phyloP scores from a whole-genome alignment of 2,888 invertebrate genomes.

The Gnatocerus cornutus region DNA sequence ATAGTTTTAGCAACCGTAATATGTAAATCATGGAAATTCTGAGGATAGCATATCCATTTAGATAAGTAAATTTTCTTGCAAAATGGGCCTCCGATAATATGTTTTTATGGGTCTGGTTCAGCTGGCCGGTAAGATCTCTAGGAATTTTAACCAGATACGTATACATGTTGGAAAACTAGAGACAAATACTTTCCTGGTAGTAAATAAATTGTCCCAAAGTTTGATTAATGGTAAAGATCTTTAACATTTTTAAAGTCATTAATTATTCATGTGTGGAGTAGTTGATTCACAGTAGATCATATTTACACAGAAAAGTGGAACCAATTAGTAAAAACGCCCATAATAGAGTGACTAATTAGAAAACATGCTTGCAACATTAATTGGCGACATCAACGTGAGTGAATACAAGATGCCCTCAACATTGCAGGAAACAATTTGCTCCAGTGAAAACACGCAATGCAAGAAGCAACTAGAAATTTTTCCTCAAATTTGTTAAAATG shows the following conservation, averaged over 20 bases:
- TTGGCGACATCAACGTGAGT: slow-evolving; percentile 7
- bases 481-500: slow-evolving; percentile 12
- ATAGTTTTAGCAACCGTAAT: no score
- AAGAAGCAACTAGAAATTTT: slow-evolving; percentile 1
- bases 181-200: slow-evolving; percentile 15
- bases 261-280: slow-evolving; percentile 37
- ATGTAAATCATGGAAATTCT: no score
- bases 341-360: slow-evolving; percentile 37
- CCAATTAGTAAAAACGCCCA: slow-evolving; percentile 37
- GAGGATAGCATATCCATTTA: no score
- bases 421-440: slow-evolving; percentile 16
- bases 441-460: slow-evolving; percentile 12
- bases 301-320: slow-evolving; percentile 15
- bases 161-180: slow-evolving; percentile 1
- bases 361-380: slow-evolving; percentile 24
- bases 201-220: slow-evolving; percentile 38
- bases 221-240: slow-evolving; percentile 33
- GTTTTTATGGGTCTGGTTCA: no score
- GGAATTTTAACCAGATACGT: not conserved
- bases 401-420: not conserved
- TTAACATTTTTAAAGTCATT: slow-evolving; percentile 29
- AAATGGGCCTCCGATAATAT: no score
- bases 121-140: not conserved
- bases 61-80: no score
- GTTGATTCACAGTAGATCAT: slow-evolving; percentile 33